Conservation (phyloP, 1,140 invertebrate species). For the Whitmania pigra region DNA sequence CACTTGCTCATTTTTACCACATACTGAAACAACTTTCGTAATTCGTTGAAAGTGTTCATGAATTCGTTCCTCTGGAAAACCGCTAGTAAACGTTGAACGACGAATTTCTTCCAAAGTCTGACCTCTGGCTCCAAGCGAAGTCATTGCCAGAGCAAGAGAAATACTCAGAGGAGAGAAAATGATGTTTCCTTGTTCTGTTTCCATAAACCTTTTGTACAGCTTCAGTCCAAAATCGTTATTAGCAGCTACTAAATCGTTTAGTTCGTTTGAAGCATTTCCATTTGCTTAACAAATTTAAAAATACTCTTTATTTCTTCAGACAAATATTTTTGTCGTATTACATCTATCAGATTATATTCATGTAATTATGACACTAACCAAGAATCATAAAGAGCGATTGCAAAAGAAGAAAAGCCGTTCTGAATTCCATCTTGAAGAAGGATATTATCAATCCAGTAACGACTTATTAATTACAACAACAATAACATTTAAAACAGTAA, state of each 20-base stretch:
- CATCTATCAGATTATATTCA: too few species aligned
- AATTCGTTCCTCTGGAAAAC: not conserved
- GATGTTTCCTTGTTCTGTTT: not conserved
- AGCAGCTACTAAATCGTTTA: not conserved
- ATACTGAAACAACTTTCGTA: not conserved
- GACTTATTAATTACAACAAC: too few species aligned
- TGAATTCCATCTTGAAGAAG: too few species aligned
- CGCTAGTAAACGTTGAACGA: not conserved
- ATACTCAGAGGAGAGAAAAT: slow-evolving; percentile 19
- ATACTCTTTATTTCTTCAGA: too few species aligned
- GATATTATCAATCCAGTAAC: too few species aligned
- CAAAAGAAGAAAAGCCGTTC: too few species aligned
- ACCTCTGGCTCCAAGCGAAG: not conserved
- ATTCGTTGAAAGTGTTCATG: not conserved
- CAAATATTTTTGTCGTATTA: too few species aligned
- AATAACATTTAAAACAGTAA: too few species aligned
- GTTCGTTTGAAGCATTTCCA: not conserved
- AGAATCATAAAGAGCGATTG: too few species aligned
- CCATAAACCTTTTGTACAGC: slow-evolving; percentile 5
- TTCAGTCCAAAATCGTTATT: slow-evolving; percentile 16
- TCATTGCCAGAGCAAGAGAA: slow-evolving; percentile 12
- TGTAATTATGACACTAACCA: too few species aligned
- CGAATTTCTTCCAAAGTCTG: slow-evolving; percentile 11
- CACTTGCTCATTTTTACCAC: not conserved
- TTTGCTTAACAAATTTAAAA: too few species aligned